These are phyloP conservation scores for Lamellibrachia columna DNA, from an alignment of 2,888 invertebrate genomes.

Conservation along the genomic window DNA sequence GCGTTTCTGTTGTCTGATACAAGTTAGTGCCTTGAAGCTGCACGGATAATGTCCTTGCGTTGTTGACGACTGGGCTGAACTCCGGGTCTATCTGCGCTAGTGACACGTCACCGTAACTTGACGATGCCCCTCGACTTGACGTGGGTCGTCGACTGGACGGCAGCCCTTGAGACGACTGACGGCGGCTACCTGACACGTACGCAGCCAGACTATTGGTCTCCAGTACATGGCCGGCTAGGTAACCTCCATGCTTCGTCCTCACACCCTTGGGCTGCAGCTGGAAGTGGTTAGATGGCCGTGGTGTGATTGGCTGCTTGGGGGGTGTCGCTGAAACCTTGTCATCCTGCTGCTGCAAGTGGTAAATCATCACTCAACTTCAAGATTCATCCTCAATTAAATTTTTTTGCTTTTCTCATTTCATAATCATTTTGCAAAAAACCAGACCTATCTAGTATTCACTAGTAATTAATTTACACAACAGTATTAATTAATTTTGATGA, in stretches of 20 bases:
- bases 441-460: too few species aligned
- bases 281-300: neutral
- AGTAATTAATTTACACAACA: too few species aligned
- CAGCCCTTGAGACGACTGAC: neutral
- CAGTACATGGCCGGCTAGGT: neutral
- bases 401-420: too few species aligned
- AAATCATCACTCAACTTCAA: neutral
- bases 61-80: neutral
- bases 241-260: neutral
- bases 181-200: neutral
- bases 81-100: neutral
- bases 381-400: too few species aligned
- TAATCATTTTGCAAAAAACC: too few species aligned
- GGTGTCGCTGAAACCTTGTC: neutral
- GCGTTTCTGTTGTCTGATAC: neutral
- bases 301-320: neutral
- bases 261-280: neutral
- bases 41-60: neutral
- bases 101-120: neutral
- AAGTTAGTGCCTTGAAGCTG: slow-evolving; percentile 16
- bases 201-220: neutral
- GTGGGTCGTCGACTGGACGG: neutral
- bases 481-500: too few species aligned
- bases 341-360: neutral
- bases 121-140: neutral